A percentile compares a stretch with the other conserved stretches of the same genome.
Evolutionary conservation across 2,113 vertebrate genomes (phyloP).

Genomic region (Oxygymnocypris stewartii): DNA sequence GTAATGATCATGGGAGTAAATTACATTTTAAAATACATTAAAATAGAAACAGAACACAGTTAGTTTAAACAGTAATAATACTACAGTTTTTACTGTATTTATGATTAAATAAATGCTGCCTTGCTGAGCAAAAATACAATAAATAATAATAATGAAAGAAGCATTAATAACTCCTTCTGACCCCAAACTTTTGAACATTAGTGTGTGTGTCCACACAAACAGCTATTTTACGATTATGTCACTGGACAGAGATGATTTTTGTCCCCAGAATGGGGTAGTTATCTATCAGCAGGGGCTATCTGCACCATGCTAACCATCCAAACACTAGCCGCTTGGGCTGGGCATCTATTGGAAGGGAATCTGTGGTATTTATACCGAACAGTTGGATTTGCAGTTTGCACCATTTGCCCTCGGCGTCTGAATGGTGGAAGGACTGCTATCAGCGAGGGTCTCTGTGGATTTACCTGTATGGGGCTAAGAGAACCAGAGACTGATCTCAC

Average conservation of each 20-base stretch:
- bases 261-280: background rate
- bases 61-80: no score
- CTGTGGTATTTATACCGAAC: constrained; percentile 31
- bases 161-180: no score
- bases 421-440: constrained; percentile 40
- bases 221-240: background rate
- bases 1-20: no score
- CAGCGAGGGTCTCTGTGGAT: constrained; percentile 51
- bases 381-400: constrained; percentile 41
- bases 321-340: background rate
- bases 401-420: constrained; percentile 15
- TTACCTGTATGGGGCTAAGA: constrained; percentile 59
- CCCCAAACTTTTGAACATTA: background rate
- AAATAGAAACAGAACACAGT: no score
- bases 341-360: background rate
- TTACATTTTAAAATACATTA: no score
- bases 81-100: no score
- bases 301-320: background rate
- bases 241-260: background rate
- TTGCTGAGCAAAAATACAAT: no score
- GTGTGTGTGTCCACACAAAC: background rate
- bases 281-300: background rate
- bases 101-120: no score
- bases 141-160: no score
- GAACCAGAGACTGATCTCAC: constrained; percentile 65